Evolutionary conservation across 2,113 vertebrate species (phyloP), one percentile per base, ranked within the genome.

Genomic region (Corynorhinus townsendii): DNA sequence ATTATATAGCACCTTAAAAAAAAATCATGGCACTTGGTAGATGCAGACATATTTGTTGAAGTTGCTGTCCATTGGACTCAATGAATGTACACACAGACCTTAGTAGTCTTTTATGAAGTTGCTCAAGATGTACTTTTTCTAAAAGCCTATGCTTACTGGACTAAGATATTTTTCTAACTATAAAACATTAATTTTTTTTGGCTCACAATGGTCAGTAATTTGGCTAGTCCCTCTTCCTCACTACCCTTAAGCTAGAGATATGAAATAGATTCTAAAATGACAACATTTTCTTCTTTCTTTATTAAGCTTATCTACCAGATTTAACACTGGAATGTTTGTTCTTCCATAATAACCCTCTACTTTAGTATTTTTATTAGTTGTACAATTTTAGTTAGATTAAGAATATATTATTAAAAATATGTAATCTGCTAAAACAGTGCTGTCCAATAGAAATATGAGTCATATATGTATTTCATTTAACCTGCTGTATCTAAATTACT

Each of bases 241-340:
- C 22, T 72, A 49, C 54, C 45, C 40, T 90, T 75, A 92, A 90
- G 47, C 86, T 95, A 89, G 52, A 96, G 94, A 82, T 94, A 22
- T 81, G 0, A 89, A 86, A 47, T 69, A 82, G 11, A 82, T 12
- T 59, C 17, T 82, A 93, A 49, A 86, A 17, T 30, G 89, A 5
- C 28, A 80, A 20, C 16, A 49, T 95, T 71, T 76, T 73, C 5
- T 77, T 45, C 64, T 85, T 76, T 81, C 26, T 93, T 83, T 77
- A 35, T 28, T 76, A 82, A 72, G 16, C 22, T 72, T 93, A 47
- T 75, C 26, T 89, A 12, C 84, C 45, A 81, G 72, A 43, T 94
- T 89, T 84, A 30, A 72, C n/a, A 52, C 14, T 73, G 38, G 49
- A 91, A 75, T 92, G 17, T 86, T 82, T 81, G 16, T 43, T 90